Evolutionary conservation across 2,113 vertebrate genomes (phyloP), one percentile per base, ranked within the genome.

Genomic region (Mirza zaza): DNA sequence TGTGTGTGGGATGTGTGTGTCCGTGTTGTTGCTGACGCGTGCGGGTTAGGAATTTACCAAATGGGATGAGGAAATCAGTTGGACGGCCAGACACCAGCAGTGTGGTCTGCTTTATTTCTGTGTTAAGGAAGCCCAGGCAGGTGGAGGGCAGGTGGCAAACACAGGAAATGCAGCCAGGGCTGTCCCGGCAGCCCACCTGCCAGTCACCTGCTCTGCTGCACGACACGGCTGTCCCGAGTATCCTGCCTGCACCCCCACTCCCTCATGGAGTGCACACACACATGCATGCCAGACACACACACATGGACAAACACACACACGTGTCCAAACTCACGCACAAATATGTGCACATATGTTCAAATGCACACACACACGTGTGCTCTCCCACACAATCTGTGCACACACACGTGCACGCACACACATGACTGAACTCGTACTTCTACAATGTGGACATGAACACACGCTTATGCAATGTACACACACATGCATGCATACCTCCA

Each of bases 101-200:
- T 5, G 14, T 67, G 42, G 75, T 81, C 57, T 80, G 70, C 67
- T 86, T 80, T 85, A 94, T 93, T 97, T 97, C 93, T 96, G 89
- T 93, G 91, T 85, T 95, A 96, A 98, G 97, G 91, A 95, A 95
- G 87, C 95, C 75, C 42, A 75, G 97, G 93, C 63, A 65, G 75
- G 92, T 70, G 63, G 63, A 83, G 96, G 87, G 71, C 80, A 39
- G 95, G 89, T 0, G 50, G 52, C 0, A 68, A 75, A 50, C 82
- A 87, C 95, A 97, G 95, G 92, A 91, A 83, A 67, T 36, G 81
- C 76, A 61, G 50, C 57, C 59, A 92, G 90, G 84, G 57, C 90
- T 87, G 79, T 96, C 73, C 93, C 1, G 6, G 91, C 71, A 29
- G 23, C 90, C 77, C 77, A 27, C 77, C 29, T 82, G 71, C 21